Conservation (phyloP, 2,113 vertebrate species). For the Apaloderma vittatum region DNA sequence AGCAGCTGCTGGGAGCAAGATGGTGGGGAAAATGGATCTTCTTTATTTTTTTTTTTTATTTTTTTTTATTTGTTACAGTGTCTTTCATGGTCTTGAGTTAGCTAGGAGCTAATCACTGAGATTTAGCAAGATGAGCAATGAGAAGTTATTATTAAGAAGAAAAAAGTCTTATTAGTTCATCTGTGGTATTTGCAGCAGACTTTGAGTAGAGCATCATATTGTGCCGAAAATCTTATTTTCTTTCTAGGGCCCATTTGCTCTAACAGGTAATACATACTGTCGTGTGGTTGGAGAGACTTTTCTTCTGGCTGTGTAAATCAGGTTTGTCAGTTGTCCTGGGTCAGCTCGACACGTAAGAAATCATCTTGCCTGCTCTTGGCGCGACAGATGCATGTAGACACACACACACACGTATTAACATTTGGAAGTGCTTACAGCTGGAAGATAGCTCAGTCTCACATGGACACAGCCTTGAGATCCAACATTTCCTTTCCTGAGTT, state of each 20-base stretch:
- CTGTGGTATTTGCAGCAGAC: not conserved
- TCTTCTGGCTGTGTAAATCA: fast-evolving
- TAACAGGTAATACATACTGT: not conserved
- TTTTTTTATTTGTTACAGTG: not conserved
- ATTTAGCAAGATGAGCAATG: not conserved
- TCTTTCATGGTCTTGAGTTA: not conserved
- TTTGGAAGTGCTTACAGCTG: not conserved
- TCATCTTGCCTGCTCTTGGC: not conserved
- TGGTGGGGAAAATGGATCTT: not conserved
- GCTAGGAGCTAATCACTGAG: not conserved
- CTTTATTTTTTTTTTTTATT: not conserved
- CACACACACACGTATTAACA: not conserved
- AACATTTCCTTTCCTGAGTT: not conserved
- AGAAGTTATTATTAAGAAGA: not conserved
- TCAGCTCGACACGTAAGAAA: not conserved
- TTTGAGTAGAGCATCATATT: not conserved
- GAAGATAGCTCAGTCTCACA: not conserved
- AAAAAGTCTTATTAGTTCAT: not conserved
- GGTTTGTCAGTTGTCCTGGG: not conserved
- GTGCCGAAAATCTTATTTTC: not conserved
- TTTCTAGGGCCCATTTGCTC: not conserved
- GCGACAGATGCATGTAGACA: not conserved
- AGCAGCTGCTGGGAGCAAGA: not conserved
- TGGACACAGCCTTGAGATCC: fast-evolving
- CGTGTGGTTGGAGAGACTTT: not conserved